These are phyloP conservation scores for Hippopotamus amphibius DNA, from an alignment of 2,113 vertebrate genomes.

Conservation along the genomic window DNA sequence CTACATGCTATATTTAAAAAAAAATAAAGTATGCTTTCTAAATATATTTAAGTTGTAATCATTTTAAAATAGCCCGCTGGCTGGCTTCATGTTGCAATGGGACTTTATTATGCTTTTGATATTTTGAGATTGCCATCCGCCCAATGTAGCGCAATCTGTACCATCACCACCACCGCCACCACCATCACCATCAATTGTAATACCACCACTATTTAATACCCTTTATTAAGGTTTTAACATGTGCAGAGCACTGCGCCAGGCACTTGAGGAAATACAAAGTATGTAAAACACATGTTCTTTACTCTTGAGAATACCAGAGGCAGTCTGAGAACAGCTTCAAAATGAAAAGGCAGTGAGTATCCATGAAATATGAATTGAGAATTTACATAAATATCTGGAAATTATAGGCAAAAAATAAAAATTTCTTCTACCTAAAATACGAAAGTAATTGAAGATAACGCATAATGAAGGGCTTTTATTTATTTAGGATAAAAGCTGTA, in stretches of 20 bases:
- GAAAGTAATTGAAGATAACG: background rate
- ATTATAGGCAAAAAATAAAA: slow-evolving; percentile 32
- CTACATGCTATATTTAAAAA: background rate
- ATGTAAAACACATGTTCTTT: background rate
- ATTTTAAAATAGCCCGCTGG: background rate
- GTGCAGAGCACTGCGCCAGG: background rate
- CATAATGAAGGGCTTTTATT: background rate
- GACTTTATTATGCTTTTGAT: background rate
- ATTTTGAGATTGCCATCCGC: background rate
- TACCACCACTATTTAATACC: background rate
- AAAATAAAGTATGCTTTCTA: background rate
- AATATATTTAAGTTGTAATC: background rate
- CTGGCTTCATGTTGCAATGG: background rate
- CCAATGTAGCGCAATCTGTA: background rate
- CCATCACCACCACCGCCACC: background rate
- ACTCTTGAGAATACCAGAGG: background rate
- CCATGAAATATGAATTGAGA: background rate
- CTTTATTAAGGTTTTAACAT: background rate
- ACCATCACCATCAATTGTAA: background rate
- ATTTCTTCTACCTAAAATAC: background rate
- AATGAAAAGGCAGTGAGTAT: background rate
- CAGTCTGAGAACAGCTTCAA: background rate
- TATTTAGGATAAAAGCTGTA: slow-evolving; percentile 31
- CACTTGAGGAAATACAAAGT: too few species aligned
- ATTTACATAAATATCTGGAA: slow-evolving; percentile 30